These are phyloP conservation scores for Petroica traversi DNA, from an alignment of 2,113 vertebrate genomes.

Conservation along the genomic window DNA sequence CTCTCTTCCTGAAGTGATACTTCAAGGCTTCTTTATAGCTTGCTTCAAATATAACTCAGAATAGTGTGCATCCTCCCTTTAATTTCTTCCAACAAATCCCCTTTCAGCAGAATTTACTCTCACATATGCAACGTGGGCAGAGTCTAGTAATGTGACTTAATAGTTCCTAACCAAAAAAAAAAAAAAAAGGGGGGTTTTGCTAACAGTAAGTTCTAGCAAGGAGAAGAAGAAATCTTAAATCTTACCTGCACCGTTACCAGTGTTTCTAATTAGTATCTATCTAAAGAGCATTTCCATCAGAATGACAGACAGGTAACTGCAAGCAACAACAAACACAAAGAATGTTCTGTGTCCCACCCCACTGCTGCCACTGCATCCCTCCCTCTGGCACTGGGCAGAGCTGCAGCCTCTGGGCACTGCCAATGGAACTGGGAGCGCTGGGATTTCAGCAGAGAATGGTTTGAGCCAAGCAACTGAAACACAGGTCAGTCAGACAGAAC, in stretches of 20 bases:
- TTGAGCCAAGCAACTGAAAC: neutral
- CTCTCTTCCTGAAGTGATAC: neutral
- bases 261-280: neutral
- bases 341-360: neutral
- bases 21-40: neutral
- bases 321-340: neutral
- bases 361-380: neutral
- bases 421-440: neutral
- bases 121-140: neutral
- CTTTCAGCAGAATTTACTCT: conserved; percentile 3
- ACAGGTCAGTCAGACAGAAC: neutral
- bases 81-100: neutral
- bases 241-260: neutral
- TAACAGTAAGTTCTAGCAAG: neutral
- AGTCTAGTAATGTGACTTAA: neutral
- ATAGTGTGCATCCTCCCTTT: neutral
- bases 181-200: neutral
- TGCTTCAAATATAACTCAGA: neutral
- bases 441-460: neutral
- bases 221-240: neutral
- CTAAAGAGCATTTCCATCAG: neutral
- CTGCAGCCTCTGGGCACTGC: neutral
- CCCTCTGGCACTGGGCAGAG: fast-evolving
- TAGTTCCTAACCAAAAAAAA: neutral
- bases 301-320: neutral